phyloP scores from a whole-genome alignment of 2,797 vertebrate genomes.

The Acipenser oxyrinchus region DNA sequence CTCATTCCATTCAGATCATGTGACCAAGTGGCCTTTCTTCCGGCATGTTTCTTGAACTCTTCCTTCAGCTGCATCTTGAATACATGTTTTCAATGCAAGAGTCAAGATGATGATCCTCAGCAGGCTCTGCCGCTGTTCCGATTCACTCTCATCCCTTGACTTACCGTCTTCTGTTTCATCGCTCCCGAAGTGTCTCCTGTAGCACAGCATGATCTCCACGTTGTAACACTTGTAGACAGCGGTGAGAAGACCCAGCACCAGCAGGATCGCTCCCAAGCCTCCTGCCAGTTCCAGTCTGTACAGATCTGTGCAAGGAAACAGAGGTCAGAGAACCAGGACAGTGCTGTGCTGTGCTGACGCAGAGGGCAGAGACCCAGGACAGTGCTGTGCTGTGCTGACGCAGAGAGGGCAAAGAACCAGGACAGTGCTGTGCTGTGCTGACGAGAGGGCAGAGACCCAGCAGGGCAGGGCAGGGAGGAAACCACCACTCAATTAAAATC shows the following conservation, averaged over 20 bases:
- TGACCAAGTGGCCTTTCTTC: no score
- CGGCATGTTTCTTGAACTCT: no score
- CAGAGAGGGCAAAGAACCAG: slow-evolving; percentile 5
- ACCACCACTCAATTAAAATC: no score
- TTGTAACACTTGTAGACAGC: slow-evolving; percentile 91
- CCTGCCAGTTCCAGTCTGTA: slow-evolving; percentile 89
- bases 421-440: slow-evolving; percentile 18
- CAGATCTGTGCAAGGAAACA: slow-evolving; percentile 58
- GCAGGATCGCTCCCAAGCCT: slow-evolving; percentile 83
- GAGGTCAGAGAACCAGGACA: slow-evolving; percentile 17
- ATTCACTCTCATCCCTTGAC: slow-evolving; percentile 13
- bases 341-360: slow-evolving; percentile 12
- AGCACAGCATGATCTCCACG: slow-evolving; percentile 89
- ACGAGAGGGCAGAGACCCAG: slow-evolving; percentile 14
- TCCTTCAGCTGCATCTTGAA: no score
- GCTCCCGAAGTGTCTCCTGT: slow-evolving; percentile 81
- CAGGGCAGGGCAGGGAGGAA: not conserved
- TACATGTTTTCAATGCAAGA: no score
- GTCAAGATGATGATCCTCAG: no score
- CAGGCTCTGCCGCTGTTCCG: no score
- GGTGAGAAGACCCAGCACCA: slow-evolving; percentile 76
- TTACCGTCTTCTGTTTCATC: slow-evolving; percentile 84
- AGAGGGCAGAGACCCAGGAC: slow-evolving; percentile 16
- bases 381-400: slow-evolving; percentile 14
- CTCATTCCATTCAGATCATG: no score